Conservation (phyloP, 2,888 invertebrate genomes). For the Polyommatus iphigenia region DNA sequence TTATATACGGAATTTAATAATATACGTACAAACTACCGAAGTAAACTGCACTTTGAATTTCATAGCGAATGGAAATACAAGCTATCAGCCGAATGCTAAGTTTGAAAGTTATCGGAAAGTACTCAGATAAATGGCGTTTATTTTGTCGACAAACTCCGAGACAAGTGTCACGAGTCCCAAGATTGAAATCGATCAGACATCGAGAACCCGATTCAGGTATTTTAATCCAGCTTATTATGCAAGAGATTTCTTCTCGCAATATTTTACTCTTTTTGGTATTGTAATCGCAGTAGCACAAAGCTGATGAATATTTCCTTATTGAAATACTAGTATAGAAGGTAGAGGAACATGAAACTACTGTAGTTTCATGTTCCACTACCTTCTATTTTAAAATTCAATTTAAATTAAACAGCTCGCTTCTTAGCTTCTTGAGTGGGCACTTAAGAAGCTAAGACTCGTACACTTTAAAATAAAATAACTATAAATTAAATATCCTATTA, state of each 20-base stretch:
- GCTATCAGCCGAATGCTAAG: not conserved
- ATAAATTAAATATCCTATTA: not conserved
- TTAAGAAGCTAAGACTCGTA: not conserved
- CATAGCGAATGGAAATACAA: not conserved
- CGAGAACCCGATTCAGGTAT: not conserved
- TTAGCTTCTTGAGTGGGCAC: not conserved
- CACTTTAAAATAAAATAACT: not conserved
- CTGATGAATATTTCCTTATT: not conserved
- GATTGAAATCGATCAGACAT: conserved; percentile 16
- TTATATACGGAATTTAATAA: not conserved
- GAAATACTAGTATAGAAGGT: too few species aligned
- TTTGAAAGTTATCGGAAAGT: conserved; percentile 3
- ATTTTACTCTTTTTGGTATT: not conserved
- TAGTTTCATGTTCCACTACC: too few species aligned
- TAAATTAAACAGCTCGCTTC: too few species aligned
- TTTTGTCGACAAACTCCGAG: not conserved
- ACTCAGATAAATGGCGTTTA: not conserved
- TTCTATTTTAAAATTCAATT: too few species aligned
- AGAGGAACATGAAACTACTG: too few species aligned
- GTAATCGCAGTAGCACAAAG: not conserved
- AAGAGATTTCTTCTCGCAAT: not conserved
- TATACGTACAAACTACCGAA: not conserved
- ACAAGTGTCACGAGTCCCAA: not conserved
- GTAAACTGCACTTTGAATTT: not conserved
- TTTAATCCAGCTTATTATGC: not conserved